Evolutionary conservation across 2,797 vertebrate species (phyloP).

Genomic region (Poecilia picta): DNA sequence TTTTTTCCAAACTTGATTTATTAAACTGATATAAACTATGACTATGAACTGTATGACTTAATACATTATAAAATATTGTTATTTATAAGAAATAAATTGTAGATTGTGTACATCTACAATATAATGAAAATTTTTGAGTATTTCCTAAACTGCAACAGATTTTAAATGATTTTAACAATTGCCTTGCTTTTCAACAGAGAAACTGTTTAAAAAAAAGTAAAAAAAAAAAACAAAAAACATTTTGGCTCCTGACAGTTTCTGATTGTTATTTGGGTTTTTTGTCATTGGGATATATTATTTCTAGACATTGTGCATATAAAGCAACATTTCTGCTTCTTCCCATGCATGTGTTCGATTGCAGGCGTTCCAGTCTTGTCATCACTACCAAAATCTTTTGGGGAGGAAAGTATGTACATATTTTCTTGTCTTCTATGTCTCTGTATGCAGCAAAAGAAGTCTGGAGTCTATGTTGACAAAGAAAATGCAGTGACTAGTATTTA

Average conservation of each 20-base stretch:
- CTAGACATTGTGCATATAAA: conserved; percentile 2
- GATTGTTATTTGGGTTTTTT: too few relatives aligned
- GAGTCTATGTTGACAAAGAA: neutral
- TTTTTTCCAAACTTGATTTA: neutral
- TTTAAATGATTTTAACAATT: neutral
- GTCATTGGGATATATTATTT: neutral
- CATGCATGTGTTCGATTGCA: conserved; percentile 47
- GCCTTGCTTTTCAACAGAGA: neutral
- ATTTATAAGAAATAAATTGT: neutral
- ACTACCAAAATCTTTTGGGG: conserved; percentile 99
- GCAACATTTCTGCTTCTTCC: conserved; percentile 37
- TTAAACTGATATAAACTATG: neutral
- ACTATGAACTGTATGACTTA: neutral
- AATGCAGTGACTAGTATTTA: neutral
- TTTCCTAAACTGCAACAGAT: neutral
- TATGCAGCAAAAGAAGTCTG: neutral
- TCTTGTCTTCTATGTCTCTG: neutral
- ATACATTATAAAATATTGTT: neutral
- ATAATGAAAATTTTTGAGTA: neutral
- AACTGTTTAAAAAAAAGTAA: neutral
- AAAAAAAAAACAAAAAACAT: neutral
- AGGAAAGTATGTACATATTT: conserved; percentile 91
- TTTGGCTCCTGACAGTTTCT: too few relatives aligned
- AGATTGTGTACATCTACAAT: neutral
- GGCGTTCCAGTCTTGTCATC: conserved; percentile 97